Conservation (phyloP, 2,888 invertebrate species). For the Pachliopta kotzebuea region DNA sequence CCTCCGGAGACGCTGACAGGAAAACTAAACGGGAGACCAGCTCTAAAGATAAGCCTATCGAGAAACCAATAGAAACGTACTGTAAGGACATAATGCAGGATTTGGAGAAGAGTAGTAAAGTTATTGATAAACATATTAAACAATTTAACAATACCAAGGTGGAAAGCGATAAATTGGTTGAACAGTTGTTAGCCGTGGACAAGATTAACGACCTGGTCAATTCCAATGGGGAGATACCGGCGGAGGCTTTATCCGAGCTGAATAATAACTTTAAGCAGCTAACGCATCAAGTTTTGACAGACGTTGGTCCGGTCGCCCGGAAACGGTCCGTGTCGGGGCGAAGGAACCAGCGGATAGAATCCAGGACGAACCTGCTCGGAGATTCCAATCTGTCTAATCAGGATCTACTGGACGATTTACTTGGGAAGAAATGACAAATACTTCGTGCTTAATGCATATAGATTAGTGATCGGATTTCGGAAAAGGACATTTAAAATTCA, state of each 20-base stretch:
- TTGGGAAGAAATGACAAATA: conserved; percentile 69
- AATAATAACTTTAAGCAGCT: conserved; percentile 71
- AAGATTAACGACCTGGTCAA: conserved; percentile 73
- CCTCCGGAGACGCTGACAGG: conserved; percentile 40
- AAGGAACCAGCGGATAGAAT: conserved; percentile 45
- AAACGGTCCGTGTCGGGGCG: conserved; percentile 61
- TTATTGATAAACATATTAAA: conserved; percentile 75
- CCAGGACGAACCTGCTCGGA: conserved; percentile 52
- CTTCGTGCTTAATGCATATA: conserved; percentile 20
- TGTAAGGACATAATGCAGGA: conserved; percentile 71
- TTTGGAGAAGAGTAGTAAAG: conserved; percentile 66
- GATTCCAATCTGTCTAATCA: conserved; percentile 67
- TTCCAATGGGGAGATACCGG: conserved; percentile 53
- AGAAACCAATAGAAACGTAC: conserved; percentile 64
- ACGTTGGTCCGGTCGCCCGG: conserved; percentile 43
- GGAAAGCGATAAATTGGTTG: conserved; percentile 72
- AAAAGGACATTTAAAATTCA: no score
- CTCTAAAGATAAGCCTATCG: conserved; percentile 45
- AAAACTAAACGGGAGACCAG: conserved; percentile 49
- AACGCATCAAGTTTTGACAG: conserved; percentile 57
- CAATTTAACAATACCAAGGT: conserved; percentile 65
- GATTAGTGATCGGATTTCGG: no score
- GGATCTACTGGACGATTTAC: conserved; percentile 64
- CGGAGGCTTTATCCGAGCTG: conserved; percentile 55
- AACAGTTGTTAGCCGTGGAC: conserved; percentile 74